Base-by-base conservation (phyloP, 2,113 vertebrate species). In the Heloderma charlesbogerti region DNA sequence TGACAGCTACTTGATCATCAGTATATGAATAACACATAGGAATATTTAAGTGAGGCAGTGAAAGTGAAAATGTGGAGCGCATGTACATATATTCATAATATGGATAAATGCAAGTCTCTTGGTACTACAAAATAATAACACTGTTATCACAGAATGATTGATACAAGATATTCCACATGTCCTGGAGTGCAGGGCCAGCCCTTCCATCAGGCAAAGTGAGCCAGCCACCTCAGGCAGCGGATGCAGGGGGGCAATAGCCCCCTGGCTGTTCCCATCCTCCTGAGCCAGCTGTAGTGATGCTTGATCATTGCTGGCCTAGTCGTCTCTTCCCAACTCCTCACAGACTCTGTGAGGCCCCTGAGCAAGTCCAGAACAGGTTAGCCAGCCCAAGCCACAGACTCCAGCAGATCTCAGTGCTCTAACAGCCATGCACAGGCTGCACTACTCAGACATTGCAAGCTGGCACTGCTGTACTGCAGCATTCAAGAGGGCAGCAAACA, bases 1-100 rank as follows among this genome's bases (percentile, higher is more conserved):
- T 86, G 45, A 27, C 3, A 74, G 89, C 83, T 92, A 29, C 81
- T 92, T 92, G 87, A 79, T 94, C 84, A 84, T 93, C 69, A 88
- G 57, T 88, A 92, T 69, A 86, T 85, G 54, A 94, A 92, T 77
- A 63, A 91, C 86, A 79, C 1, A 89, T 54, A 87, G 45, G 16
- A 89, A n/a, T 91, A 87, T 84, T n/a, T 93, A 67, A 92, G 57
- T 71, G 31, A 13, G 1, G 79, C 83, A 20, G 20, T 63, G 12
- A 63, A 63, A 66, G 71, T 54, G 91, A 90, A 94, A 85, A 22
- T 37, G 1, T 27, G 77, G 27, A 78, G n/a, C 92, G 90, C 75
- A 40, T 2, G 80, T 0, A 10, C 66, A 85, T 92, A 88, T 18
- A 90, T 84, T 18, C 90, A 89, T 88, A 86, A 94, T 87, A 27